Percentiles rank a stretch among this genome's conserved stretches.
Evolutionary conservation across 2,888 invertebrate species (phyloP).

Genomic region (Dynastes maya): DNA sequence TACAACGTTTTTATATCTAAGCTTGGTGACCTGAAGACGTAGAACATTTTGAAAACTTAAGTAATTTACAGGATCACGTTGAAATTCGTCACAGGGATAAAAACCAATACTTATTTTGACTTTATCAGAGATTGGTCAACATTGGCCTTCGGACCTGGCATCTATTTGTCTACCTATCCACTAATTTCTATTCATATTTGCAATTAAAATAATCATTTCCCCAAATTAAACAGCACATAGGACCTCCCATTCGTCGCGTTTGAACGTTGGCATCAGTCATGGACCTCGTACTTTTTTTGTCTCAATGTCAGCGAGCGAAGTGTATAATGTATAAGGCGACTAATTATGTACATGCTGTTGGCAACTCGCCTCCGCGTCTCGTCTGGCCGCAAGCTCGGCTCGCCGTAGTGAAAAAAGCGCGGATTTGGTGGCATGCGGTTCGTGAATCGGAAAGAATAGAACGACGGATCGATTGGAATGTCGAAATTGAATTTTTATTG

Average conservation of each 20-base stretch:
- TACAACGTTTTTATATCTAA: no score
- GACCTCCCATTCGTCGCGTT: background rate
- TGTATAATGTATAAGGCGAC: slow-evolving; percentile 66
- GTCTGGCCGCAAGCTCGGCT: slow-evolving; percentile 27
- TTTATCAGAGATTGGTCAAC: no score
- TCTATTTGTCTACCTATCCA: no score
- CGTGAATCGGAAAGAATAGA: slow-evolving; percentile 53
- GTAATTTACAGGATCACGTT: no score
- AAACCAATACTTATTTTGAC: no score
- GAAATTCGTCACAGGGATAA: no score
- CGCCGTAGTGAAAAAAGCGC: slow-evolving; percentile 24
- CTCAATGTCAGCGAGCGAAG: background rate
- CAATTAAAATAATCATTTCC: no score
- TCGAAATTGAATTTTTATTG: slow-evolving; percentile 69
- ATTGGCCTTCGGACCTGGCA: no score
- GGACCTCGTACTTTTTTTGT: background rate
- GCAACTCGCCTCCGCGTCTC: slow-evolving; percentile 58
- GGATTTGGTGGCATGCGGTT: slow-evolving; percentile 48
- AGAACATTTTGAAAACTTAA: no score
- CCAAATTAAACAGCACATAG: no score
- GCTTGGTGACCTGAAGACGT: no score
- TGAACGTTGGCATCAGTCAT: background rate
- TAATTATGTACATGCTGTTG: slow-evolving; percentile 60
- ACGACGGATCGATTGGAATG: slow-evolving; percentile 64
- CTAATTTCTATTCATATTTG: no score